Percentiles rank a stretch among this genome's conserved stretches.
phyloP scores from a whole-genome alignment of 64 coral and sea anemone genomes.

The Stylophora pistillata region DNA sequence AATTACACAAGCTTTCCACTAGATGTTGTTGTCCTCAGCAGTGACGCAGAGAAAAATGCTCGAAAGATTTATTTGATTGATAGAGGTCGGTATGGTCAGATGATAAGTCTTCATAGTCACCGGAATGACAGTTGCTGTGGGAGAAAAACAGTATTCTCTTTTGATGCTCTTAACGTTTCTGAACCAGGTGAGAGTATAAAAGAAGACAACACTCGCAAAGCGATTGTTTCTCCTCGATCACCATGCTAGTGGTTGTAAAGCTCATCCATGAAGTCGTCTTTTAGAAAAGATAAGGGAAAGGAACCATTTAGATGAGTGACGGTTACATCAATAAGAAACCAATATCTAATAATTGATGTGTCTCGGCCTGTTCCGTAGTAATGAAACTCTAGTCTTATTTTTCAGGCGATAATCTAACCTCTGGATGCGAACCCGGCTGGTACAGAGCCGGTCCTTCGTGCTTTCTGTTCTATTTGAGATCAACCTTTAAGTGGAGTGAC shows the following conservation, averaged over 20 bases:
- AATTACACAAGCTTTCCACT: background rate
- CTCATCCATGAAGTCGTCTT: background rate
- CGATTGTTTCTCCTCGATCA: too few relatives aligned
- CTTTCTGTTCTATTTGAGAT: background rate
- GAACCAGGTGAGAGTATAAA: background rate
- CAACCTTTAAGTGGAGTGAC: background rate
- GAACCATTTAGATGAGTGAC: background rate
- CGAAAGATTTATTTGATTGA: background rate
- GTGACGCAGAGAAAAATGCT: too few relatives aligned
- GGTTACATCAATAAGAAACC: background rate
- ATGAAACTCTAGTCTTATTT: background rate
- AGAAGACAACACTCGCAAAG: background rate
- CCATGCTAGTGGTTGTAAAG: background rate
- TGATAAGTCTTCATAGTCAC: background rate
- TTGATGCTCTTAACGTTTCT: background rate
- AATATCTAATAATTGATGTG: background rate
- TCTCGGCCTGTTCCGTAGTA: too few relatives aligned
- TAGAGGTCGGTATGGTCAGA: background rate
- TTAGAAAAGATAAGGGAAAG: background rate
- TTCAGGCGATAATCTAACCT: background rate
- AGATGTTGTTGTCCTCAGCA: background rate
- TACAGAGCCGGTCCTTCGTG: background rate
- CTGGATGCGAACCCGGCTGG: conserved; percentile 7
- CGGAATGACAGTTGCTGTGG: background rate
- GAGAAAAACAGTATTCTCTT: background rate